A percentile compares a stretch with the other conserved stretches of the same genome.
Conservation (phyloP, 2,113 vertebrate species). For the Chionis minor region DNA sequence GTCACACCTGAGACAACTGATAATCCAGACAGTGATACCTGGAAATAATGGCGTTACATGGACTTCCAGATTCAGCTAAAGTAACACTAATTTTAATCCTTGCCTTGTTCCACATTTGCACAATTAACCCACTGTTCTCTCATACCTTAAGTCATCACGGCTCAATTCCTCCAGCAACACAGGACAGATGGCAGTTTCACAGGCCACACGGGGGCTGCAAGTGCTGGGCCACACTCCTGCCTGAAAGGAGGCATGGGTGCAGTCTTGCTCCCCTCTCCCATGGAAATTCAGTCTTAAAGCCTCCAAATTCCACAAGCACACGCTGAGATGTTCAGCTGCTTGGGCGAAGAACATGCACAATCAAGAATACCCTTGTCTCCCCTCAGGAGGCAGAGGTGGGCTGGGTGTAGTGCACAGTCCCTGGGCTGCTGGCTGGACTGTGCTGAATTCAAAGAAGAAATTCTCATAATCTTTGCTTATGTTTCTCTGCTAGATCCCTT, state of each 20-base stretch:
- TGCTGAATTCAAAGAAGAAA: not conserved
- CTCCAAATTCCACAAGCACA: not conserved
- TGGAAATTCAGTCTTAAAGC: not conserved
- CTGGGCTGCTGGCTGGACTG: not conserved
- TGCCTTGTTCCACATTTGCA: not conserved
- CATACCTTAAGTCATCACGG: not conserved
- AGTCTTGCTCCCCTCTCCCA: not conserved
- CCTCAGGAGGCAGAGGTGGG: not conserved
- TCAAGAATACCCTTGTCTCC: not conserved
- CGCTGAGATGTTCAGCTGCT: not conserved
- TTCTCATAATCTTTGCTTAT: not conserved
- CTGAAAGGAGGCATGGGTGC: not conserved
- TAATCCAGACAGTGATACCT: not conserved
- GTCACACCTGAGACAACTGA: not conserved
- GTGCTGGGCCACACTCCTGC: fast-evolving
- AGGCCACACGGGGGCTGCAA: not conserved
- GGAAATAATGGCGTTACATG: not conserved
- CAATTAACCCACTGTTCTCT: not conserved
- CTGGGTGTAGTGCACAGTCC: not conserved
- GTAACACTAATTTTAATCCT: not conserved
- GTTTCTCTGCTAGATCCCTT: not conserved
- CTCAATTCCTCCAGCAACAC: not conserved
- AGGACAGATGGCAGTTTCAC: not conserved
- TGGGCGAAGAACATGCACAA: not conserved
- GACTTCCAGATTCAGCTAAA: not conserved